These are phyloP conservation scores for Papilio xuthus DNA, from an alignment of 1,140 invertebrate species.

Conservation along the genomic window DNA sequence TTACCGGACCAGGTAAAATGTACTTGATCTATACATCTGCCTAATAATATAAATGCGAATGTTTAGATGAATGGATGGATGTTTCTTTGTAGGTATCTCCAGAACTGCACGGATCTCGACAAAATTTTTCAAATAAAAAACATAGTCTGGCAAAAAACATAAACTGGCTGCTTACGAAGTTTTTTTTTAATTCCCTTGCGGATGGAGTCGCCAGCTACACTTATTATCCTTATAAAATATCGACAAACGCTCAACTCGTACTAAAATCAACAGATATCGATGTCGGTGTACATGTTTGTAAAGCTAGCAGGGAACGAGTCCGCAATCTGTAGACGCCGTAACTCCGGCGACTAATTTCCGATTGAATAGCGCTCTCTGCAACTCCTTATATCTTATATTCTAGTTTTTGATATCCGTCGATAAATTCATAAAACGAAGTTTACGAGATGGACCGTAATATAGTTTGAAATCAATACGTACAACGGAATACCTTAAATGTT, in stretches of 20 bases:
- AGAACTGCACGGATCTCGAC: too few species aligned
- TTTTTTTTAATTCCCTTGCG: too few species aligned
- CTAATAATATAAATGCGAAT: too few species aligned
- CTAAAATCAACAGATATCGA: slow-evolving; percentile 25
- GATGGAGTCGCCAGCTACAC: too few species aligned
- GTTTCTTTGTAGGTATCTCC: too few species aligned
- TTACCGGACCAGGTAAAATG: too few species aligned
- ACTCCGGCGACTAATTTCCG: slow-evolving; percentile 73
- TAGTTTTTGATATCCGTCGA: slow-evolving; percentile 29
- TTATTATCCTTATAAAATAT: background rate
- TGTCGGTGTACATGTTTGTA: background rate
- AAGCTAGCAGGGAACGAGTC: slow-evolving; percentile 42
- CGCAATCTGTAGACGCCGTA: slow-evolving; percentile 53
- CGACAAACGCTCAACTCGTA: background rate
- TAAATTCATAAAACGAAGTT: slow-evolving; percentile 13
- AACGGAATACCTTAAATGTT: slow-evolving; percentile 2
- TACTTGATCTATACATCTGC: too few species aligned
- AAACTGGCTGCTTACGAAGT: too few species aligned
- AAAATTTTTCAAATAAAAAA: too few species aligned
- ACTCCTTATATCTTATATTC: slow-evolving; percentile 59
- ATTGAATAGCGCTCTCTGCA: slow-evolving; percentile 59
- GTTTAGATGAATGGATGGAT: too few species aligned
- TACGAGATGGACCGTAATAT: background rate
- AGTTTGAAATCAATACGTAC: background rate
- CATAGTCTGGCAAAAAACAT: too few species aligned